Evolutionary conservation across 2,797 vertebrate genomes (phyloP).

Genomic region (Fistularia commersonii): DNA sequence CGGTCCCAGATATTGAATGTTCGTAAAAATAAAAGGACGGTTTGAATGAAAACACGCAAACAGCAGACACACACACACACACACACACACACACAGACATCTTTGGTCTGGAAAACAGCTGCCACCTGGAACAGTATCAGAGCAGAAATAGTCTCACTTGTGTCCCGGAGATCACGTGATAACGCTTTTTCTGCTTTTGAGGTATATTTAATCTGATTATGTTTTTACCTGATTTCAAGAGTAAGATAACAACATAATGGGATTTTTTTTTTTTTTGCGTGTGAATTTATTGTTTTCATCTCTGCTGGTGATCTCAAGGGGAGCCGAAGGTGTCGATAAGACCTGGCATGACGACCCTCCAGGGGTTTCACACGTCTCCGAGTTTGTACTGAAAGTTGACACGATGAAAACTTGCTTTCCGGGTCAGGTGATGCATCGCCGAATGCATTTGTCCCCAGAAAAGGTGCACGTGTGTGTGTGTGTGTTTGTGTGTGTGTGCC

Average conservation of each 20-base stretch:
- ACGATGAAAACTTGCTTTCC: slow-evolving; percentile 25
- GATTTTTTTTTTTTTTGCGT: slow-evolving; percentile 18
- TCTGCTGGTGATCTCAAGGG: slow-evolving; percentile 5
- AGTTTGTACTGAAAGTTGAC: slow-evolving; percentile 15
- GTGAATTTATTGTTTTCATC: slow-evolving; percentile 13
- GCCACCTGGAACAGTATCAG: slow-evolving; percentile 57
- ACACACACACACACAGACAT: slow-evolving; percentile 55
- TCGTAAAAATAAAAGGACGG: slow-evolving; percentile 47
- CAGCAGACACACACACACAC: slow-evolving; percentile 38
- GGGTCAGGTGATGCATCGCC: slow-evolving; percentile 2
- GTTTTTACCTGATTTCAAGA: slow-evolving; percentile 26
- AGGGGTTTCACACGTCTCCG: slow-evolving; percentile 3
- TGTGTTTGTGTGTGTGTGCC: slow-evolving; percentile 43
- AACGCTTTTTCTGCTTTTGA: slow-evolving; percentile 47
- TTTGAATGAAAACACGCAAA: slow-evolving; percentile 44
- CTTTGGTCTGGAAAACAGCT: slow-evolving; percentile 26
- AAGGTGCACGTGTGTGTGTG: neutral
- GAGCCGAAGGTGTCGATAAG: slow-evolving; percentile 12
- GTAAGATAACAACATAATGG: slow-evolving; percentile 7
- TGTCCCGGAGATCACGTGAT: slow-evolving; percentile 54
- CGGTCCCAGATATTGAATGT: slow-evolving; percentile 52
- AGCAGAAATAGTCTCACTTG: slow-evolving; percentile 60
- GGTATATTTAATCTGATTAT: slow-evolving; percentile 31
- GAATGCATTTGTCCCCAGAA: slow-evolving; percentile 36
- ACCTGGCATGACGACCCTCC: slow-evolving; percentile 1